Base-by-base conservation (phyloP, 2,797 vertebrate species). In the Emydoidea blandingii region DNA sequence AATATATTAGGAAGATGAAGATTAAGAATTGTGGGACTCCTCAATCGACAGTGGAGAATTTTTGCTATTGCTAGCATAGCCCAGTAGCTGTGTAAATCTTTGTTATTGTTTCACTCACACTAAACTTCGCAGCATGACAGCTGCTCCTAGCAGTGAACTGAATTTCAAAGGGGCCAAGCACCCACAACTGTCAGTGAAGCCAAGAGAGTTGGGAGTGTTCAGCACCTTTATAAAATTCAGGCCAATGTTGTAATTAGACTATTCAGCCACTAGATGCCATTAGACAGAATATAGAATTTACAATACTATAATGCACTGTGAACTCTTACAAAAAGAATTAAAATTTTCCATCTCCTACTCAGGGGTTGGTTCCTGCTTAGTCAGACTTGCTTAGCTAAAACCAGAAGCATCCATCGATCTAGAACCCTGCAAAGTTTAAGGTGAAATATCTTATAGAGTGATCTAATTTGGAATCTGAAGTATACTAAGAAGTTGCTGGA, bases 261-360 rank as follows among this genome's bases (percentile, higher is more conserved):
- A 53, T 86, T 93, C 92, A 92, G 86, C 96, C 96, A 91, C 94
- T 91, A 97, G 96, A 87, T 97, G 96, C 96, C 95, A 97, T 95
- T 87, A 94, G 78, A 47, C 54, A 87, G 87, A 92, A 79, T 0
- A 2, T 25, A 49, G 53, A 8, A 8, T 0, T 16, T 21, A 1
- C 23, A 84, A 34, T 5, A 12, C 34, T 29, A 21, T 2, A 44
- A 29, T 0, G 0, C 47, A 18, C 57, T 53, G 53, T 6, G 47
- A 84, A 79, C 80, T 41, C 50, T 34, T 79, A 49, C 72, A 74
- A 74, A 44, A 47, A 27, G 12, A 47, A 27, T 25, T 47, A 14
- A 15, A 2, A 47, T 76, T 47, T 29, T 76, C 41, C 27, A 14
- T 47, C 41, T 76, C 41, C 27, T 29, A 44, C 27, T 29, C 57